Percentiles rank a stretch among this genome's conserved stretches.
phyloP scores from a whole-genome alignment of 2,797 vertebrate genomes.

The Echiichthys vipera region DNA sequence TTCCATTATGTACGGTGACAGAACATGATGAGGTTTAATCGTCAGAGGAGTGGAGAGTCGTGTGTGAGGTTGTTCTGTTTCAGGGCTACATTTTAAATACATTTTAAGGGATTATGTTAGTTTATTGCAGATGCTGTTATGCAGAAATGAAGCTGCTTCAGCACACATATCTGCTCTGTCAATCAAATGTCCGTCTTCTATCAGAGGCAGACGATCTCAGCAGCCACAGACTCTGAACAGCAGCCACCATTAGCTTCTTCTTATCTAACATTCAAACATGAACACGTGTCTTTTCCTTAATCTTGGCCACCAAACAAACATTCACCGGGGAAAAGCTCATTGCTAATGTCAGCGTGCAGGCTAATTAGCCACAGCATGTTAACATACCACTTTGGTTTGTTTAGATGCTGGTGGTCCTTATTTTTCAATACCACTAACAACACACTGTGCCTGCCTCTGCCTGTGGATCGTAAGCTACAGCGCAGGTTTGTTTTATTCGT shows the following conservation, averaged over 20 bases:
- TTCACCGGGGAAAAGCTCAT: too few species aligned
- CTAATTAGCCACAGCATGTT: neutral
- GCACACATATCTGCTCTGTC: neutral
- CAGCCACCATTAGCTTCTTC: too few species aligned
- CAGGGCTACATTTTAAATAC: neutral
- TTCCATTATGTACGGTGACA: conserved; percentile 18
- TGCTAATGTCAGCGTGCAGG: neutral
- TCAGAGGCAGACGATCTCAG: too few species aligned
- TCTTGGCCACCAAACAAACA: too few species aligned
- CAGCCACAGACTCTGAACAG: too few species aligned
- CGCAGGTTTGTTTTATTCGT: neutral
- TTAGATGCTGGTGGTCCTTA: neutral
- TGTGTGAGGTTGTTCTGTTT: neutral
- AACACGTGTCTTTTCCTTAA: too few species aligned
- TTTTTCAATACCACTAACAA: neutral
- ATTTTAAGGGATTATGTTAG: neutral
- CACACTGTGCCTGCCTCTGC: neutral
- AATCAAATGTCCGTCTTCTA: neutral
- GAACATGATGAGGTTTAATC: conserved; percentile 34
- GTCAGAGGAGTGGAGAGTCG: neutral
- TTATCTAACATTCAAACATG: too few species aligned
- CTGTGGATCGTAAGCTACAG: too few species aligned
- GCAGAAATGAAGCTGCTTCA: neutral
- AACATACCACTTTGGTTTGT: neutral
- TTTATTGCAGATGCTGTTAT: neutral